Evolutionary conservation across 2,113 vertebrate species (phyloP).

Genomic region (Cathartes aura): DNA sequence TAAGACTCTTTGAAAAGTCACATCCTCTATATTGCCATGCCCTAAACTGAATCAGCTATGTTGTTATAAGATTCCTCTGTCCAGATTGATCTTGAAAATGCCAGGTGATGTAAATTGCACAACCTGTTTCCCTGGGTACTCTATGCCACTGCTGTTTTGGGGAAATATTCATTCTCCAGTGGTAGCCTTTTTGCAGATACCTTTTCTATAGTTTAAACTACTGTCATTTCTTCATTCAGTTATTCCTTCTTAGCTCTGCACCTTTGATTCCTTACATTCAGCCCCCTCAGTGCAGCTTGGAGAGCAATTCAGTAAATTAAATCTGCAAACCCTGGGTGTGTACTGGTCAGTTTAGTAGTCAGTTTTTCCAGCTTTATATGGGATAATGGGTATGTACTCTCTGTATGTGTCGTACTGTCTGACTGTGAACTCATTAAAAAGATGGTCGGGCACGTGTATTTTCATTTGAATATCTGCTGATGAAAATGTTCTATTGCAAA

Average conservation of each 20-base stretch:
- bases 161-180: background rate
- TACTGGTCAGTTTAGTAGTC: background rate
- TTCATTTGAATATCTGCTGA: background rate
- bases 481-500: background rate
- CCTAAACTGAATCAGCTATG: background rate
- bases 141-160: background rate
- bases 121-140: background rate
- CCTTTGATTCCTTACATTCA: fast-evolving
- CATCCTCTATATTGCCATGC: background rate
- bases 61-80: background rate
- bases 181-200: background rate
- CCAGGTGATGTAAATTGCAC: background rate
- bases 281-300: background rate
- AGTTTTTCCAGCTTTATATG: background rate
- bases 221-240: background rate
- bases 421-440: background rate
- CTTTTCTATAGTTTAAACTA: background rate
- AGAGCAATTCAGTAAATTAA: background rate
- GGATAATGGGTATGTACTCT: background rate
- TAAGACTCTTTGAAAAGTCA: background rate
- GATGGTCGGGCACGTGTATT: background rate
- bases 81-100: background rate
- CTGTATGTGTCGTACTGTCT: background rate
- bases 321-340: background rate
- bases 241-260: background rate